A percentile compares a stretch with the other conserved stretches of the same genome.
Evolutionary conservation across 2,113 vertebrate species (phyloP).

Genomic region (Todiramphus chloris): DNA sequence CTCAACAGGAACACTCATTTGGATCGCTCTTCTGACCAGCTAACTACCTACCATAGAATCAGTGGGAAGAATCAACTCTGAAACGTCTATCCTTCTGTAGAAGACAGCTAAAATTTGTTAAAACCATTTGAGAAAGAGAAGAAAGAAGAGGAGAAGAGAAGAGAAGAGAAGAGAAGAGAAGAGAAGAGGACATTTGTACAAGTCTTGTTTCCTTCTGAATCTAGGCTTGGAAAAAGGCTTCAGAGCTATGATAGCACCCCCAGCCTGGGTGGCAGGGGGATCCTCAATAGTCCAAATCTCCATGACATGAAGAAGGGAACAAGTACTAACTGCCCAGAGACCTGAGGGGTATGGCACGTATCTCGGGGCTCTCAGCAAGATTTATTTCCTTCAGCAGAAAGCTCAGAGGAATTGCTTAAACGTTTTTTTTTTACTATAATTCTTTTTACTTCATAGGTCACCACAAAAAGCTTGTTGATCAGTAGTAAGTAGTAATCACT

Average conservation of each 20-base stretch:
- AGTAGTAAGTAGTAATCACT: not conserved
- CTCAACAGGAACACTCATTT: not conserved
- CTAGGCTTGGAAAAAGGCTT: not conserved
- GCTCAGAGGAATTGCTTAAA: not conserved
- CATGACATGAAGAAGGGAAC: not conserved
- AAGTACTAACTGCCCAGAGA: not conserved
- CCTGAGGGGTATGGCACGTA: rapidly evolving
- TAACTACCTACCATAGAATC: not conserved
- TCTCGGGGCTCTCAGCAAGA: not conserved
- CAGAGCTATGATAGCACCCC: not conserved
- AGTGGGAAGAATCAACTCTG: not conserved
- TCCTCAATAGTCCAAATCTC: not conserved
- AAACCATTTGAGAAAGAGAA: not conserved
- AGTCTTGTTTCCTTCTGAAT: not conserved
- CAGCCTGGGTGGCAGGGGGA: not conserved
- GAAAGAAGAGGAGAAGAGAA: no score
- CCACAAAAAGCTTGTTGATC: not conserved
- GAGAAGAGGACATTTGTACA: not conserved
- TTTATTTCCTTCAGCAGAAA: not conserved
- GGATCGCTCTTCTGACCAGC: not conserved
- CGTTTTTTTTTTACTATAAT: not conserved
- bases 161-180: not conserved
- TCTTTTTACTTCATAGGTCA: not conserved
- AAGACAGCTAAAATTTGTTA: not conserved
- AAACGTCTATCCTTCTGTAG: not conserved